Percentiles rank a stretch among this genome's conserved stretches.
phyloP scores from a whole-genome alignment of 2,797 vertebrate species.

The Sarcophilus harrisii region DNA sequence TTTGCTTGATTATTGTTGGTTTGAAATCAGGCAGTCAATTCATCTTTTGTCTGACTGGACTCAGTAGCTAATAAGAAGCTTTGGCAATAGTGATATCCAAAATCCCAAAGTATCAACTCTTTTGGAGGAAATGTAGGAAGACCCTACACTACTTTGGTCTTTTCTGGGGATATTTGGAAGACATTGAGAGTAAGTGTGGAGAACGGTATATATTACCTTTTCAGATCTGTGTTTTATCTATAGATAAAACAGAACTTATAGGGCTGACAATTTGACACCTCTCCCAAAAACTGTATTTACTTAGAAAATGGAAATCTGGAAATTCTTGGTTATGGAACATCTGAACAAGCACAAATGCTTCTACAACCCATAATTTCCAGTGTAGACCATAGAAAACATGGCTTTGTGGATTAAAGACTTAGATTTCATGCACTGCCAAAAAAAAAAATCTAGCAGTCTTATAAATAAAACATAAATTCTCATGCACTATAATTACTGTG shows the following conservation, averaged over 20 bases:
- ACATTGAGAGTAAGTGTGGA: not conserved
- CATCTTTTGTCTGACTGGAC: not conserved
- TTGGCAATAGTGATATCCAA: conserved; percentile 25
- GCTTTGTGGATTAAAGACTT: conserved; percentile 81
- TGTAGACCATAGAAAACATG: conserved; percentile 67
- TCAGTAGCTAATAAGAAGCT: not conserved
- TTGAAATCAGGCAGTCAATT: conserved; percentile 45
- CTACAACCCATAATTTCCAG: conserved; percentile 69
- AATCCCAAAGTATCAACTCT: not conserved
- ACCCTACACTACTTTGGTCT: conserved; percentile 9
- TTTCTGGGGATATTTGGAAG: conserved; percentile 23
- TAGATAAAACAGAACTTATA: conserved; percentile 34
- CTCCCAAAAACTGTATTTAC: conserved; percentile 50
- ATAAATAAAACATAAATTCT: conserved; percentile 81
- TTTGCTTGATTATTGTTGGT: conserved; percentile 26
- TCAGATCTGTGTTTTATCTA: conserved; percentile 15
- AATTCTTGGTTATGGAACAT: conserved; percentile 66
- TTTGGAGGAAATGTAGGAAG: conserved; percentile 1
- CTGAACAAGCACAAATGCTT: conserved; percentile 74
- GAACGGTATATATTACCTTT: not conserved
- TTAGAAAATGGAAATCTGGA: conserved; percentile 35
- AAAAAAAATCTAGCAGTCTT: conserved; percentile 75
- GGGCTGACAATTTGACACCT: conserved; percentile 35
- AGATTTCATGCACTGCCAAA: conserved; percentile 73
- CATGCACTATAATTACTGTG: conserved; percentile 79